Percentiles rank a stretch among this genome's conserved stretches.
Conservation (phyloP, 2,113 vertebrate species). For the Lampris megalopsis region DNA sequence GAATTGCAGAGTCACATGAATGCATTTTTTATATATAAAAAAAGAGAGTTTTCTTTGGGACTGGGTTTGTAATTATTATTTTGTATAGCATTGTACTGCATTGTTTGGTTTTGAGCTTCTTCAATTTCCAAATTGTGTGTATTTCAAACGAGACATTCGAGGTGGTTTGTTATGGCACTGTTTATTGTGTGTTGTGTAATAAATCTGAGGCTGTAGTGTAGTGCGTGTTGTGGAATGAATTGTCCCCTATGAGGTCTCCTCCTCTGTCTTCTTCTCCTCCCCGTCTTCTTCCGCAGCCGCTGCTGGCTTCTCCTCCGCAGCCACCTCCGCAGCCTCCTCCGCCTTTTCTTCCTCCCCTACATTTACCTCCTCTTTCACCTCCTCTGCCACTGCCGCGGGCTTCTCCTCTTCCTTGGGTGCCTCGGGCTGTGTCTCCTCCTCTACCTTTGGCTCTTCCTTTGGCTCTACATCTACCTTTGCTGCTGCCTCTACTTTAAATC, state of each 20-base stretch:
- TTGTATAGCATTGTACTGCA: too few species aligned
- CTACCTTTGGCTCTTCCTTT: constrained; percentile 17
- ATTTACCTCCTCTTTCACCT: constrained; percentile 21
- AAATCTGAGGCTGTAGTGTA: constrained; percentile 38
- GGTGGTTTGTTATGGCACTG: constrained; percentile 43
- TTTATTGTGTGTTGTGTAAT: constrained; percentile 34
- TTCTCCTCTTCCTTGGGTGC: constrained; percentile 24
- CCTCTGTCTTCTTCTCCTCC: constrained; percentile 70
- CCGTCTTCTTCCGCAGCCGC: constrained; percentile 38
- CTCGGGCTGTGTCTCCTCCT: background rate
- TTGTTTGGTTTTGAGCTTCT: constrained; percentile 42
- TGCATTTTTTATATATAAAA: constrained; percentile 30
- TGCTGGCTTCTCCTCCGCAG: constrained; percentile 13
- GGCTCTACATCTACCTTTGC: constrained; percentile 35
- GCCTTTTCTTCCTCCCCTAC: background rate
- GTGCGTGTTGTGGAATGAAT: constrained; percentile 38
- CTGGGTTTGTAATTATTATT: constrained; percentile 23
- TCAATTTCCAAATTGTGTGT: constrained; percentile 33
- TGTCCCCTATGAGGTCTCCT: constrained; percentile 76
- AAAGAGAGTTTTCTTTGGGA: constrained; percentile 39
- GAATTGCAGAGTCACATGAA: constrained; percentile 47
- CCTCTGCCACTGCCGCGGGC: constrained; percentile 43
- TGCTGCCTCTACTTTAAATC: constrained; percentile 21
- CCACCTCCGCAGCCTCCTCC: constrained; percentile 47
- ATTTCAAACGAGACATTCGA: constrained; percentile 21